These are phyloP conservation scores for Lepisosteus osseus DNA, from an alignment of 2,113 vertebrate genomes.

Conservation along the genomic window DNA sequence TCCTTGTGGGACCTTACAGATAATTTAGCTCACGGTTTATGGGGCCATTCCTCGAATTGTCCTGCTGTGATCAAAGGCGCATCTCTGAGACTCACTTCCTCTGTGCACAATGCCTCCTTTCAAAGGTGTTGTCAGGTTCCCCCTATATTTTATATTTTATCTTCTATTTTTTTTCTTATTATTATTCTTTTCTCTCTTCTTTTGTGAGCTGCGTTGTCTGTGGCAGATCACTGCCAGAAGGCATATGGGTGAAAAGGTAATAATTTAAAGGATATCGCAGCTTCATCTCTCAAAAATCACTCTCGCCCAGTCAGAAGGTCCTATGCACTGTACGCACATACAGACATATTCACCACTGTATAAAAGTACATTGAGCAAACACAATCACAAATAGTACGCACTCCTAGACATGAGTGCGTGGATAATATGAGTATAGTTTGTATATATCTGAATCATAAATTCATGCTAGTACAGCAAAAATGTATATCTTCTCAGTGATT, in stretches of 20 bases:
- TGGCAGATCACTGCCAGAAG: slow-evolving; percentile 73
- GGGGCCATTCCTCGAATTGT: slow-evolving; percentile 10
- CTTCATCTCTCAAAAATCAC: slow-evolving; percentile 52
- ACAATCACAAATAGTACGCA: too few species aligned
- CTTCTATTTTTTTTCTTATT: slow-evolving; percentile 59
- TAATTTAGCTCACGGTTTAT: too few species aligned
- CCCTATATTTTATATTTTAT: slow-evolving; percentile 74
- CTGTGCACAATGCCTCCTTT: slow-evolving; percentile 68
- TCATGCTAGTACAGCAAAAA: too few species aligned
- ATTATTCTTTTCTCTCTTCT: slow-evolving; percentile 46
- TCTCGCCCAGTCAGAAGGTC: slow-evolving; percentile 2
- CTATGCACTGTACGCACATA: slow-evolving; percentile 43
- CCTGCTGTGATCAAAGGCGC: slow-evolving; percentile 68
- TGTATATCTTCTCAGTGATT: too few species aligned
- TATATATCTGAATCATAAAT: too few species aligned
- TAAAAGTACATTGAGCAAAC: too few species aligned
- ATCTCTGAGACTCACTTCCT: slow-evolving; percentile 65
- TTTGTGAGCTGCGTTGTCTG: slow-evolving; percentile 66
- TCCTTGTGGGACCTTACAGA: too few species aligned
- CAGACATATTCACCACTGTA: too few species aligned
- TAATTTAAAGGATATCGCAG: slow-evolving; percentile 65
- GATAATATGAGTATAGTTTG: too few species aligned
- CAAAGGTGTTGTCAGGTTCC: slow-evolving; percentile 71
- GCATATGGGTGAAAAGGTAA: slow-evolving; percentile 63
- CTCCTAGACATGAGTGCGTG: too few species aligned